phyloP scores from a whole-genome alignment of 2,113 vertebrate species.

The Notothenia coriiceps region DNA sequence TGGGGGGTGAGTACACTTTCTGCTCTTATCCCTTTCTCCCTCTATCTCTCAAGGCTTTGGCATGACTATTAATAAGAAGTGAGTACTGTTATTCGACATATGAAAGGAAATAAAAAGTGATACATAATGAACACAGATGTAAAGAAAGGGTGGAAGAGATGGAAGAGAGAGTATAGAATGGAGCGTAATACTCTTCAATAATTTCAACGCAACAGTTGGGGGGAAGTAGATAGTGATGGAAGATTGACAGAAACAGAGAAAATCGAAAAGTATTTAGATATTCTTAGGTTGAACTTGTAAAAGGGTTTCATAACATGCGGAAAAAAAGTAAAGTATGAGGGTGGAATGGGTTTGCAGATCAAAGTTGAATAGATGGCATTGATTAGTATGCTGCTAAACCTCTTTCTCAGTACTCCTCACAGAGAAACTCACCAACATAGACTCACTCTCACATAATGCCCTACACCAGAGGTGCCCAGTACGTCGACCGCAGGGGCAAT shows the following conservation, averaged over 20 bases:
- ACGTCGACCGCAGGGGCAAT: no score
- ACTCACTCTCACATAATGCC: conserved; percentile 17
- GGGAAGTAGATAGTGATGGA: not conserved
- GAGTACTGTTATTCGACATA: conserved; percentile 39
- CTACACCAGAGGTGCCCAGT: not conserved
- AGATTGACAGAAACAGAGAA: not conserved
- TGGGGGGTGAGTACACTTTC: conserved; percentile 51
- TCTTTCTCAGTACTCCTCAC: not conserved
- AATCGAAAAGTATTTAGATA: not conserved
- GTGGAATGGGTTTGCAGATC: conserved; percentile 15
- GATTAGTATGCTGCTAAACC: conserved; percentile 47
- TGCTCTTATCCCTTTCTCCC: conserved; percentile 30
- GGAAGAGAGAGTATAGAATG: not conserved
- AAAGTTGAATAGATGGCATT: conserved; percentile 17
- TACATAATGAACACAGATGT: conserved; percentile 6
- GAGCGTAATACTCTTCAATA: conserved; percentile 23
- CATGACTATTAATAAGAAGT: conserved; percentile 28
- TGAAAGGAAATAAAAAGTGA: not conserved
- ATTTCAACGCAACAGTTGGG: not conserved
- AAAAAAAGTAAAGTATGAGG: conserved; percentile 14
- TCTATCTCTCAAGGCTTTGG: conserved; percentile 19
- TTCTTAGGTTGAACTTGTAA: not conserved
- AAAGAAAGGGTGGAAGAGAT: not conserved
- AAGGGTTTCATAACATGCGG: not conserved
- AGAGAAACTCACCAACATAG: conserved; percentile 25